These are phyloP conservation scores for Synanthedon formicaeformis DNA, from an alignment of 2,888 invertebrate genomes.

Conservation along the genomic window DNA sequence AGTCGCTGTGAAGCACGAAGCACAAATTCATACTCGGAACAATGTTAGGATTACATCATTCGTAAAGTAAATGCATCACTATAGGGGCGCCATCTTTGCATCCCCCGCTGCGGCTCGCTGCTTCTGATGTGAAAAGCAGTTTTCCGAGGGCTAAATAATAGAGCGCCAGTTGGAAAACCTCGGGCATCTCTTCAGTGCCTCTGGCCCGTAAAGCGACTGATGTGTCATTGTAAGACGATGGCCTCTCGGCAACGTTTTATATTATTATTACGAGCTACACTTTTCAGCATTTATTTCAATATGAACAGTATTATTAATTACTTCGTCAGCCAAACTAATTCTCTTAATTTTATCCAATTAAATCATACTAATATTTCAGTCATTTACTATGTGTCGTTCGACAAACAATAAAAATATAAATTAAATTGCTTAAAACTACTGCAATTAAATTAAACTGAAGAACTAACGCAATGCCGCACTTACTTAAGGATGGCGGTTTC, in stretches of 20 bases:
- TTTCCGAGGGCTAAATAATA: conserved; percentile 55
- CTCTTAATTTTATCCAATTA: too few species aligned
- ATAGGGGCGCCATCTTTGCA: conserved; percentile 45
- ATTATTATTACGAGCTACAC: not conserved
- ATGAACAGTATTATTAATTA: too few species aligned
- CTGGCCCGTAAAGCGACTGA: conserved; percentile 15
- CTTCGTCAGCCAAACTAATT: too few species aligned
- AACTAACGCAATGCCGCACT: conserved; percentile 51
- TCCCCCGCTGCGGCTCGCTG: conserved; percentile 42
- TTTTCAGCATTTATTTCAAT: too few species aligned
- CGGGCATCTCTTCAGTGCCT: conserved; percentile 14
- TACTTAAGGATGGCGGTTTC: conserved; percentile 56
- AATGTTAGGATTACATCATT: conserved; percentile 56
- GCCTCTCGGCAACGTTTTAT: conserved; percentile 2
- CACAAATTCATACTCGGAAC: conserved; percentile 38
- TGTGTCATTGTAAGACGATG: not conserved
- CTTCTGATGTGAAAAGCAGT: conserved; percentile 63
- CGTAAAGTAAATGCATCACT: conserved; percentile 54
- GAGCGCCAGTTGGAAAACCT: conserved; percentile 33
- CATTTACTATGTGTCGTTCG: too few species aligned
- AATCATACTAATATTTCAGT: too few species aligned
- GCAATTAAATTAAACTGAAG: conserved; percentile 14
- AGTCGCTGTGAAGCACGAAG: conserved; percentile 35
- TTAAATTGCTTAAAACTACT: too few species aligned
- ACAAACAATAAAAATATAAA: too few species aligned